phyloP scores from a whole-genome alignment of 2,888 invertebrate genomes.

The Oeneis ivallda region DNA sequence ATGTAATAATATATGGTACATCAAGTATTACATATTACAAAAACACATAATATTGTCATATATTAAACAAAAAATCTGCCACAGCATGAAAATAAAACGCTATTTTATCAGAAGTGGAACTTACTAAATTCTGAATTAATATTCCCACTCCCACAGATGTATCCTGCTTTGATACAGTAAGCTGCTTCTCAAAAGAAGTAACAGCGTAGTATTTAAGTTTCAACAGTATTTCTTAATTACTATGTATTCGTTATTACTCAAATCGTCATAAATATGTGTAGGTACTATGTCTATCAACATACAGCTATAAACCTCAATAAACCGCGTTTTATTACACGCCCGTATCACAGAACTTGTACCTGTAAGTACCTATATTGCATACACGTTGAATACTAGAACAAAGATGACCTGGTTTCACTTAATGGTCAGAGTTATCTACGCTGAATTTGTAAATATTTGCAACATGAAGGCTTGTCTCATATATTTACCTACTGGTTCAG shows the following conservation, averaged over 20 bases:
- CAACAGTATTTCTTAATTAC: background rate
- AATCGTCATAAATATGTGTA: background rate
- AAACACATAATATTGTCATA: too few species aligned
- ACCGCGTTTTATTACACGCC: conserved; percentile 40
- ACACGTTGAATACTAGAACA: conserved; percentile 27
- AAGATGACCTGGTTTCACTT: conserved; percentile 34
- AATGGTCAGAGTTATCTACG: conserved; percentile 23
- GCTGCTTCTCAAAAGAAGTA: background rate
- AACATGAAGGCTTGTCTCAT: conserved; percentile 12
- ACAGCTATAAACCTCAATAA: conserved; percentile 36
- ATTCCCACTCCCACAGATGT: too few species aligned
- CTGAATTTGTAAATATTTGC: conserved; percentile 29
- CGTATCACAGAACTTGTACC: conserved; percentile 28
- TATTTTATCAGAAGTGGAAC: background rate
- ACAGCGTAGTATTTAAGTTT: background rate
- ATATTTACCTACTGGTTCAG: conserved; percentile 2
- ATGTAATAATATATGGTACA: too few species aligned
- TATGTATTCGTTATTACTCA: background rate
- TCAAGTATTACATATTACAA: too few species aligned
- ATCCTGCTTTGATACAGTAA: too few species aligned
- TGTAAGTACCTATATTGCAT: conserved; percentile 17
- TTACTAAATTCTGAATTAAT: background rate
- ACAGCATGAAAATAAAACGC: background rate
- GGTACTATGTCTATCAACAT: conserved; percentile 23
- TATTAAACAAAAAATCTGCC: too few species aligned